phyloP scores from a whole-genome alignment of 1,140 invertebrate species.

The Bombus fervidus region DNA sequence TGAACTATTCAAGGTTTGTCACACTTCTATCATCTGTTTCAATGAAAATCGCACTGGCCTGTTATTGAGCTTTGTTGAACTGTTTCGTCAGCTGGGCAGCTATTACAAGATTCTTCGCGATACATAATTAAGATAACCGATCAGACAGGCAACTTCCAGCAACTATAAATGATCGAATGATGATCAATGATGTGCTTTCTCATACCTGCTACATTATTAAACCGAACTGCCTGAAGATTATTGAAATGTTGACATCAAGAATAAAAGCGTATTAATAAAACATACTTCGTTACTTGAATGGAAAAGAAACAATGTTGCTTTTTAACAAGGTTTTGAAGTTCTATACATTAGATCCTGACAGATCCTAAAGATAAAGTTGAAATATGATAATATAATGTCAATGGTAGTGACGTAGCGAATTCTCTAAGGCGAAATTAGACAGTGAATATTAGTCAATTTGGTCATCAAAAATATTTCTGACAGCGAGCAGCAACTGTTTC shows the following conservation, averaged over 20 bases:
- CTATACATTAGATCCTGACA: background rate
- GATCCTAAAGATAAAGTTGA: too few relatives aligned
- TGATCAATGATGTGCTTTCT: background rate
- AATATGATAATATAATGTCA: too few relatives aligned
- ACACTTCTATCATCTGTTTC: background rate
- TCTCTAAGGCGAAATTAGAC: too few relatives aligned
- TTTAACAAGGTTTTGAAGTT: background rate
- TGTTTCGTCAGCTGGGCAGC: background rate
- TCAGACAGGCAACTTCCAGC: background rate
- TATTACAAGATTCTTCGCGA: background rate
- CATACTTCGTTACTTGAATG: background rate
- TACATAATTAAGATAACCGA: background rate
- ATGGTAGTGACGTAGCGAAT: too few relatives aligned
- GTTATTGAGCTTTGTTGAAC: background rate
- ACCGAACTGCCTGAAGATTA: background rate
- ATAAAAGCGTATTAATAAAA: background rate
- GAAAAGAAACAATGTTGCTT: too few relatives aligned
- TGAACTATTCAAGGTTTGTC: background rate
- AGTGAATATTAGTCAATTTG: too few relatives aligned
- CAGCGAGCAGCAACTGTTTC: too few relatives aligned
- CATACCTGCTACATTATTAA: background rate
- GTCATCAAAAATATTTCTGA: too few relatives aligned
- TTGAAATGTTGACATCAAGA: background rate
- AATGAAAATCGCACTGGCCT: background rate
- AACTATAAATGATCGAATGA: background rate